Evolutionary conservation across 1,140 invertebrate genomes (phyloP).

Genomic region (Pomacea maculata): DNA sequence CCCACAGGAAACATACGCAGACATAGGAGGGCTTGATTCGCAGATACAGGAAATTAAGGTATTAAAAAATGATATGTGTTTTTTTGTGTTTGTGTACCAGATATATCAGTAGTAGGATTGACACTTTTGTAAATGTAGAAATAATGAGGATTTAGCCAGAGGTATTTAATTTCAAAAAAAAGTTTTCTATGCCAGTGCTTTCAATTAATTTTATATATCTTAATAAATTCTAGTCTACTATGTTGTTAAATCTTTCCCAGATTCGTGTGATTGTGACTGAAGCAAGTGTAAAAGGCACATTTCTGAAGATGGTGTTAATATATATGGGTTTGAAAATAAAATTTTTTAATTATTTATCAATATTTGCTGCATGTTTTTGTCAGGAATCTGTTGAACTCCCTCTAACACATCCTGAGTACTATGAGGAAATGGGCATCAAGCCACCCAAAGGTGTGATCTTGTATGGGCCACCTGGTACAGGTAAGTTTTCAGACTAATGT

Average conservation of each 20-base stretch:
- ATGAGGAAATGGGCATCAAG: slow-evolving; percentile 99
- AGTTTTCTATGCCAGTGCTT: too few relatives aligned
- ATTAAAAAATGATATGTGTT: background rate
- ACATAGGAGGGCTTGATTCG: slow-evolving; percentile 98
- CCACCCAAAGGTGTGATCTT: slow-evolving; percentile 99
- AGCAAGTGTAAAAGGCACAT: too few relatives aligned
- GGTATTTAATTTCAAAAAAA: background rate
- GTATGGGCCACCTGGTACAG: slow-evolving; percentile 97
- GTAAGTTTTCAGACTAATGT: slow-evolving; percentile 37
- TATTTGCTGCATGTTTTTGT: slow-evolving; percentile 11
- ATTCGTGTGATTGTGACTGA: background rate
- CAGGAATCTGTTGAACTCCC: slow-evolving; percentile 97
- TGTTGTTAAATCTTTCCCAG: too few relatives aligned
- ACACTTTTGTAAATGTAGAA: background rate
- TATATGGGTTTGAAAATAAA: too few relatives aligned
- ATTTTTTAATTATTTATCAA: background rate
- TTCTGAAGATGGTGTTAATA: too few relatives aligned
- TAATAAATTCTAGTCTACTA: too few relatives aligned
- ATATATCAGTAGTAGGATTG: too few relatives aligned
- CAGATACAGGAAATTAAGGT: slow-evolving; percentile 99
- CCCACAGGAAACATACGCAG: slow-evolving; percentile 99
- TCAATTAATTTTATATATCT: too few relatives aligned
- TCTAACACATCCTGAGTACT: slow-evolving; percentile 99
- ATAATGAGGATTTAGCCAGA: background rate
- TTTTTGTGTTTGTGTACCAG: background rate